These are phyloP conservation scores for Hypomecis atomaria DNA, from an alignment of 2,888 invertebrate genomes.

Conservation along the genomic window DNA sequence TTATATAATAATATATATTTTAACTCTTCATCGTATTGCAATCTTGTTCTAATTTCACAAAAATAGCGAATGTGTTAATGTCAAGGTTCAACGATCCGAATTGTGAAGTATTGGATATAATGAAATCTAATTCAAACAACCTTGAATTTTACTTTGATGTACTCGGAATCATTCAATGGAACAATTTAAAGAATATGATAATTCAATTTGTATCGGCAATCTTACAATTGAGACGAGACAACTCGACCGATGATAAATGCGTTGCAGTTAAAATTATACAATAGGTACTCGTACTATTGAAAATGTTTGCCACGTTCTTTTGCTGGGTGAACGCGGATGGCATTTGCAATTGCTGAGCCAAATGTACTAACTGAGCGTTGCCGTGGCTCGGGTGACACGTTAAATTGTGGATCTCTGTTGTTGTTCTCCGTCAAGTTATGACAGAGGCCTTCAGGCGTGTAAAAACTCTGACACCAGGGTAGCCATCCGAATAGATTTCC, in stretches of 20 bases:
- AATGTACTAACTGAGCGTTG: too few species aligned
- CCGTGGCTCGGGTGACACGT: too few species aligned
- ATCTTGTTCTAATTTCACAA: background rate
- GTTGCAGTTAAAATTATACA: background rate
- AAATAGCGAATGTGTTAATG: background rate
- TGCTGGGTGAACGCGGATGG: too few species aligned
- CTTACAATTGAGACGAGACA: background rate
- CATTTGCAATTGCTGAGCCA: too few species aligned
- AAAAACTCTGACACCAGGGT: too few species aligned
- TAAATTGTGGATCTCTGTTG: too few species aligned
- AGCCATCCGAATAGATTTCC: too few species aligned
- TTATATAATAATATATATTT: too few species aligned
- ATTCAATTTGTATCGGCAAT: background rate
- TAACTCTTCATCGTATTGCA: background rate
- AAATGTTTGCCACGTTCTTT: too few species aligned
- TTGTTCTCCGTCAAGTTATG: too few species aligned
- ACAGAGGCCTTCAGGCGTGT: too few species aligned
- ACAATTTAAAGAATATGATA: background rate
- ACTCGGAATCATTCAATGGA: conserved; percentile 4
- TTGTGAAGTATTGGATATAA: conserved; percentile 7
- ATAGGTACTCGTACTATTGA: too few species aligned
- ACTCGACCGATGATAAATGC: background rate
- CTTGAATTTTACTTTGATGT: conserved; percentile 33
- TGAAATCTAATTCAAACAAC: conserved; percentile 20
- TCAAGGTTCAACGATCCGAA: conserved; percentile 16